These are phyloP conservation scores for Varroa destructor DNA, from an alignment of 1,140 invertebrate species.

Conservation along the genomic window DNA sequence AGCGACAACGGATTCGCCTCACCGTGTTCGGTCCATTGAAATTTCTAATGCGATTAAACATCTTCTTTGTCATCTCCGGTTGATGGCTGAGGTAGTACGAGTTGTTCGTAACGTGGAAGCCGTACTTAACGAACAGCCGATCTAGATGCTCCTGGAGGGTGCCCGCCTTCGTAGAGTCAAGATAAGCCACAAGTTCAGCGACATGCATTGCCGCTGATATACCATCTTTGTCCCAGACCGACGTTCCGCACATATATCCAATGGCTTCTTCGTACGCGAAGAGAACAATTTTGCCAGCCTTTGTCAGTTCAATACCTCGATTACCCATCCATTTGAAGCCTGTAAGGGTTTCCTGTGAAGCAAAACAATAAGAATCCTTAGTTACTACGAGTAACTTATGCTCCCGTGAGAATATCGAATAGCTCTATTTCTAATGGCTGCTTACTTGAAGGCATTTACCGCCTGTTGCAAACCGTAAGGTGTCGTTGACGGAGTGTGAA, in stretches of 20 bases:
- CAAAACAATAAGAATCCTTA: slow-evolving; percentile 27
- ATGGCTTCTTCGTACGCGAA: slow-evolving; percentile 81
- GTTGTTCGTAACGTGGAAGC: slow-evolving; percentile 67
- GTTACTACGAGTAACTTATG: slow-evolving; percentile 3
- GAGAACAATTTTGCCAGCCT: slow-evolving; percentile 56
- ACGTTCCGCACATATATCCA: slow-evolving; percentile 80
- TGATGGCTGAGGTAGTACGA: slow-evolving; percentile 80
- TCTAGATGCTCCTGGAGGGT: slow-evolving; percentile 61
- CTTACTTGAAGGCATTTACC: no score
- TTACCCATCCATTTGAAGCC: slow-evolving; percentile 99
- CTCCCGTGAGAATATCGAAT: not conserved
- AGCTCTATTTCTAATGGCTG: slow-evolving; percentile 30
- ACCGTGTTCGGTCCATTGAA: slow-evolving; percentile 52
- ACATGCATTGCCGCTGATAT: slow-evolving; percentile 64
- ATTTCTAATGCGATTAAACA: slow-evolving; percentile 72
- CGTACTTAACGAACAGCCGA: slow-evolving; percentile 63
- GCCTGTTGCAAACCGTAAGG: no score
- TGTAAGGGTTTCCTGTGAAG: slow-evolving; percentile 74
- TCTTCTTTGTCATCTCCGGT: slow-evolving; percentile 51
- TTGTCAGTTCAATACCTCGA: slow-evolving; percentile 55
- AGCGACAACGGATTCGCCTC: slow-evolving; percentile 37
- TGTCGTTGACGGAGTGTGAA: no score
- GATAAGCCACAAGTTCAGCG: slow-evolving; percentile 62
- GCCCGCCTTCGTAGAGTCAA: slow-evolving; percentile 49
- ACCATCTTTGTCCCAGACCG: slow-evolving; percentile 89